phyloP scores from a whole-genome alignment of 2,888 invertebrate species.

The Phaonia tiefii region DNA sequence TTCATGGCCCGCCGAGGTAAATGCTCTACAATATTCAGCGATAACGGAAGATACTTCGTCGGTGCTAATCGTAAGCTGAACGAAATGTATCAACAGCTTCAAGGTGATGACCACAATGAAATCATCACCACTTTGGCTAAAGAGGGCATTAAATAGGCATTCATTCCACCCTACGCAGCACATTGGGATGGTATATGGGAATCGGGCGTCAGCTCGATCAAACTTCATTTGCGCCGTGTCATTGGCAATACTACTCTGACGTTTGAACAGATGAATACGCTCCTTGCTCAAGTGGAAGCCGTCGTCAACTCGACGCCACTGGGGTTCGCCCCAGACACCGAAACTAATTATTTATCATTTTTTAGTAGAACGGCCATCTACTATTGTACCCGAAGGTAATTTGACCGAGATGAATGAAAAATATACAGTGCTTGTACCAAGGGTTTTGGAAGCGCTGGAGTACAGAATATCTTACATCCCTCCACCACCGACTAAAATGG shows the following conservation, averaged over 20 bases:
- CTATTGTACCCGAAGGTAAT: constrained; percentile 30
- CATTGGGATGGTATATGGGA: constrained; percentile 54
- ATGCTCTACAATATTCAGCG: constrained; percentile 55
- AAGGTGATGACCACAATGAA: constrained; percentile 6
- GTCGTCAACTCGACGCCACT: constrained; percentile 59
- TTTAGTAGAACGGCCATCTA: no score
- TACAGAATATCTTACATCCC: constrained; percentile 15
- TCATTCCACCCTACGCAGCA: constrained; percentile 46
- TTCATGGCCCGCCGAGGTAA: constrained; percentile 58
- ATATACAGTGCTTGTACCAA: constrained; percentile 47
- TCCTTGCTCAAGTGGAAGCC: constrained; percentile 64
- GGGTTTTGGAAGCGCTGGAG: no score
- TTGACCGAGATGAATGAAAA: constrained; percentile 13
- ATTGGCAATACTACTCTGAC: constrained; percentile 36
- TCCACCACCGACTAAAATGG: constrained; percentile 53
- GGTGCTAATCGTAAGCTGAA: constrained; percentile 47
- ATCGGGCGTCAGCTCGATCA: constrained; percentile 58
- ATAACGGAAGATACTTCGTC: constrained; percentile 62
- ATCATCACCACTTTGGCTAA: neutral
- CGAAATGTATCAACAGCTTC: neutral
- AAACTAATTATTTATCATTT: no score
- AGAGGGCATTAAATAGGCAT: constrained; percentile 61
- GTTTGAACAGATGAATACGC: constrained; percentile 58
- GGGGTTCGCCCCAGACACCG: no score
- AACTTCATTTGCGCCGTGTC: constrained; percentile 60